phyloP scores from a whole-genome alignment of 2,113 vertebrate species.

The Sinocyclocheilus anophthalmus region DNA sequence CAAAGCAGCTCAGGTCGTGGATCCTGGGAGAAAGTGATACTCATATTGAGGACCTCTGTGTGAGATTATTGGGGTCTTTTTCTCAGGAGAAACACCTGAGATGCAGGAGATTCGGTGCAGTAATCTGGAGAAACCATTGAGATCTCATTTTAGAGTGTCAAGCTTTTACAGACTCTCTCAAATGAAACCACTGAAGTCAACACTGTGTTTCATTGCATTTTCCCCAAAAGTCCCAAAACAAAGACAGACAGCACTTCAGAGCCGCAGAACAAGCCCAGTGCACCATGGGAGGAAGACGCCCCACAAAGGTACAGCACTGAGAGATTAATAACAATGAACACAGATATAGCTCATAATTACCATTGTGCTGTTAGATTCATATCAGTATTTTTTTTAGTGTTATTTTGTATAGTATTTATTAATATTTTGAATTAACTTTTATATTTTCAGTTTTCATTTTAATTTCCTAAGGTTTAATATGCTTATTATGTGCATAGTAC shows the following conservation, averaged over 20 bases:
- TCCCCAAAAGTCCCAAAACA: conserved; percentile 75
- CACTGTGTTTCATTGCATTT: conserved; percentile 12
- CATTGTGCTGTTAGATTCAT: neutral
- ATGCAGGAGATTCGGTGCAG: too few species aligned
- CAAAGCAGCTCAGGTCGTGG: too few species aligned
- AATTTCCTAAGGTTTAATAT: too few species aligned
- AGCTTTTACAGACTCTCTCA: neutral
- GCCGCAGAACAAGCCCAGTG: conserved; percentile 76
- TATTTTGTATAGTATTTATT: neutral
- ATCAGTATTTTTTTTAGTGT: neutral
- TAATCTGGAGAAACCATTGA: neutral
- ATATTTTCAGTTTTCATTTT: too few species aligned
- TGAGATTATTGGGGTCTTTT: too few species aligned
- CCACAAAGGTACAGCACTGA: conserved; percentile 75
- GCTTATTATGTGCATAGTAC: too few species aligned
- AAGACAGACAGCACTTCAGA: conserved; percentile 78
- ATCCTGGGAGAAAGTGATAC: too few species aligned
- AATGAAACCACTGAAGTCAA: too few species aligned
- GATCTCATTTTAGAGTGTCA: neutral
- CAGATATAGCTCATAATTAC: neutral
- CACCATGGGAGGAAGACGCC: conserved; percentile 85
- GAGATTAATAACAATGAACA: neutral
- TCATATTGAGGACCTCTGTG: too few species aligned
- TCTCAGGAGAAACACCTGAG: too few species aligned
- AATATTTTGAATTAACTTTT: neutral